A percentile compares a stretch with the other conserved stretches of the same genome.
These are phyloP conservation scores for Chironex yamaguchii DNA, from an alignment of 30 jellyfish, hydroid and myxozoan genomes.

Conservation along the genomic window DNA sequence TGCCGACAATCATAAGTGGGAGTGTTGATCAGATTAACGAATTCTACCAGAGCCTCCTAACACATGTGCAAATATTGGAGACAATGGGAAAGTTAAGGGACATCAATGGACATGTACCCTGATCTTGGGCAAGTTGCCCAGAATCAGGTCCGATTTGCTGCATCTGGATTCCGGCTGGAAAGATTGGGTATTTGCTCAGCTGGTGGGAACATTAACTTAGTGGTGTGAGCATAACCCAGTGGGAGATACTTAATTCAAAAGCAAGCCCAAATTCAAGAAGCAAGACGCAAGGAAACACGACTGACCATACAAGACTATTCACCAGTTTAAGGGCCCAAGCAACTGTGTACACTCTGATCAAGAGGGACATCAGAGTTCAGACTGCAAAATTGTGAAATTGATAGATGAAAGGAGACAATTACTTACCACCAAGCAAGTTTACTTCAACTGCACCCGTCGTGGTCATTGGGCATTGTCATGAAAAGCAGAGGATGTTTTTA, in stretches of 20 bases:
- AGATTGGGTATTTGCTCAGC: conserved; percentile 72
- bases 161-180: conserved; percentile 74
- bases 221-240: conserved; percentile 83
- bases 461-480: conserved; percentile 67
- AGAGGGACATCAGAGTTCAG: not conserved
- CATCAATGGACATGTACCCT: conserved; percentile 66
- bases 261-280: not conserved
- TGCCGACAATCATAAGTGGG: conserved; percentile 56
- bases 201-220: conserved; percentile 51
- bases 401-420: not conserved
- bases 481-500: conserved; percentile 26
- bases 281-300: not conserved
- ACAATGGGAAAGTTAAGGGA: conserved; percentile 73
- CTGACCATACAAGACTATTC: not conserved
- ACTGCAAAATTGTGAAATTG: not conserved
- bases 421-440: conserved; percentile 41
- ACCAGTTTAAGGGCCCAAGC: not conserved
- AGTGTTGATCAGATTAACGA: conserved; percentile 18
- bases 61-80: conserved; percentile 75
- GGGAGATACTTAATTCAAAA: not conserved
- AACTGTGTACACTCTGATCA: not conserved
- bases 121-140: conserved; percentile 77
- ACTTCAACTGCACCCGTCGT: conserved; percentile 78
- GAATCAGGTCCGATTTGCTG: conserved; percentile 72
- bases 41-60: conserved; percentile 27